Evolutionary conservation across 64 coral and sea anemone species (phyloP), one percentile per base, ranked within the genome.

Genomic region (Actinia tenebrosa): DNA sequence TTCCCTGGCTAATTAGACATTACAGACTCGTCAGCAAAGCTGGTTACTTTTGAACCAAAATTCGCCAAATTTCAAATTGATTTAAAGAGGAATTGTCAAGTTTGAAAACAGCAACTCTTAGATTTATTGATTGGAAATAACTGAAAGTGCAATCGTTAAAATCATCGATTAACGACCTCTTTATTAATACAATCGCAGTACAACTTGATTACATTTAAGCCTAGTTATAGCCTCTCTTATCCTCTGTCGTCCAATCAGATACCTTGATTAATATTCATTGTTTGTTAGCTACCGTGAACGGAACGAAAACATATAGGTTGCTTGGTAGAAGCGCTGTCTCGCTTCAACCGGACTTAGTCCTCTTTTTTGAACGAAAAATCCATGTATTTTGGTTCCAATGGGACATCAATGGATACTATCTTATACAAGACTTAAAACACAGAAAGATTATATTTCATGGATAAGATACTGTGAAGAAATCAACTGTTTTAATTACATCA

Each of bases 261-360:
- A 3, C 7, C 23, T 30, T 30, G 1, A 71, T n/a, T 25, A 71
- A 10, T 75, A 14, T 43, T 75, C 69, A 42, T 30, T 75, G 16
- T 75, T 75, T 75, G 69, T 75, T 75, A 75, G 69, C 27, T 75
- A 75, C 69, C 69, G 26, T 43, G 69, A 75, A 14, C 23, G 69
- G 23, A 75, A 75, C 69, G 10, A 75, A 75, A 72, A 75, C n/a
- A 25, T 0, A 11, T 3, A 13, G 69, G 69, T 75, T 75, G 69
- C 27, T 75, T 42, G 69, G 69, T 30, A 16, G 23, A 75, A 14
- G 13, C n/a, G 23, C 10, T 25, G 64, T 15, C 22, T 75, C 14
- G 22, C 4, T 0, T 75, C 26, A 11, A 18, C 25, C 42, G 7
- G 23, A 15, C 42, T 27, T 75, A 15, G 14, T 3, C 10, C 69